Evolutionary conservation across 1,140 invertebrate genomes (phyloP).

Genomic region (Pseudachorutes palmiensis): DNA sequence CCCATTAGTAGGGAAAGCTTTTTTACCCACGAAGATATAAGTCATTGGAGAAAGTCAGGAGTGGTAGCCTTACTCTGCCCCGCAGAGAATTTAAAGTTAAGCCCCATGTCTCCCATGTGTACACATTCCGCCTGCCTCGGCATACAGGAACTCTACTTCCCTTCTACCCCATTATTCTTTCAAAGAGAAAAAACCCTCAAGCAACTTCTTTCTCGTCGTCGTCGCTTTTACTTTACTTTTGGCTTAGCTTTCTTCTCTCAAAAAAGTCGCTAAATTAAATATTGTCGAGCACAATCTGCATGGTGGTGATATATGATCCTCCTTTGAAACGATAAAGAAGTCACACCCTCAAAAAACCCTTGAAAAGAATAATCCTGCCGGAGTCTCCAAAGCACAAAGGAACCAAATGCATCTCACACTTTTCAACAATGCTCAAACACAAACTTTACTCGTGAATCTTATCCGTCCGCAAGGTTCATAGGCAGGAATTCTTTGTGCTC

Average conservation of each 20-base stretch:
- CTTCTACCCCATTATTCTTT: slow-evolving; percentile 6
- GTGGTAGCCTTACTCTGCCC: not conserved
- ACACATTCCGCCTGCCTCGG: too few relatives aligned
- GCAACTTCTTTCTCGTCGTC: slow-evolving; percentile 5
- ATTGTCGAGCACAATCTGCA: slow-evolving; percentile 35
- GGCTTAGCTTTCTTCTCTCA: not conserved
- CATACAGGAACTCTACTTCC: not conserved
- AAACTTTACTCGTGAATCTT: slow-evolving; percentile 1
- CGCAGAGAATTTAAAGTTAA: slow-evolving; percentile 5
- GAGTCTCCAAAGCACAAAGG: not conserved
- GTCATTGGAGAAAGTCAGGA: not conserved
- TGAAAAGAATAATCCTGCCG: not conserved
- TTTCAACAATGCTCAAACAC: slow-evolving; percentile 1
- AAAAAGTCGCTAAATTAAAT: slow-evolving; percentile 29
- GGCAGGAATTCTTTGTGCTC: not conserved
- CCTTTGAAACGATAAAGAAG: slow-evolving; percentile 25
- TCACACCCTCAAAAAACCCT: slow-evolving; percentile 20
- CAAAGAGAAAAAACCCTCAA: not conserved
- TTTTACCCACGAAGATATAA: slow-evolving; percentile 10
- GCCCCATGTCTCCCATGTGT: not conserved
- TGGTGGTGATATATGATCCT: slow-evolving; percentile 31
- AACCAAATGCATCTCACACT: slow-evolving; percentile 3
- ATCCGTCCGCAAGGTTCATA: not conserved
- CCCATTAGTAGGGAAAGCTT: slow-evolving; percentile 30
- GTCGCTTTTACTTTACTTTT: slow-evolving; percentile 7